A percentile compares a stretch with the other conserved stretches of the same genome.
Evolutionary conservation across 1,140 invertebrate species (phyloP).

Genomic region (Drosophila pseudoananassae): DNA sequence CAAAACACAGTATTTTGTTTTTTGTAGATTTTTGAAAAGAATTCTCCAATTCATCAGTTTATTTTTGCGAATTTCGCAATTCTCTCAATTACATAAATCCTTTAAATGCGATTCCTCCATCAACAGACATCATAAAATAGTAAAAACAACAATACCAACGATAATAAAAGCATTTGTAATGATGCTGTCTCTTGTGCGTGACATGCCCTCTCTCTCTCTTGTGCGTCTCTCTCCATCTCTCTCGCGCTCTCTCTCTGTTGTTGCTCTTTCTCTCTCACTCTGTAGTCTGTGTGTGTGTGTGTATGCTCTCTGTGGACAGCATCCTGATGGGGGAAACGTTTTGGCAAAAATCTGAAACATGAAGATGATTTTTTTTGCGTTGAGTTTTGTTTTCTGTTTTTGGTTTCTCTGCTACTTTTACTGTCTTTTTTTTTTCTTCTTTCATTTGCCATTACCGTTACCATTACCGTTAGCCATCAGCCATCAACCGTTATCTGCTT

Average conservation of each 20-base stretch:
- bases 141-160: slow-evolving; percentile 11
- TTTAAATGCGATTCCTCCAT: slow-evolving; percentile 1
- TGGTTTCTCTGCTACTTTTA: not conserved
- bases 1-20: too few relatives aligned
- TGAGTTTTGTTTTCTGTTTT: not conserved
- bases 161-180: not conserved
- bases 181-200: slow-evolving; percentile 8
- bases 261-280: not conserved
- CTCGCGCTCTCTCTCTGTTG: not conserved
- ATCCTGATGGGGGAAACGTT: slow-evolving; percentile 34
- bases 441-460: slow-evolving; percentile 8
- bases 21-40: too few relatives aligned
- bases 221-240: not conserved
- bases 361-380: slow-evolving; percentile 7
- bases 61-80: too few relatives aligned
- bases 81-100: slow-evolving; percentile 20
- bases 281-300: not conserved
- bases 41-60: not conserved
- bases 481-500: slow-evolving; percentile 9
- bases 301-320: not conserved
- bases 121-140: slow-evolving; percentile 1
- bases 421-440: not conserved
- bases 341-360: slow-evolving; percentile 54
- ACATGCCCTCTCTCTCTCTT: not conserved
- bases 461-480: slow-evolving; percentile 24